phyloP scores from a whole-genome alignment of 2,113 vertebrate genomes.

The Oxyruncus cristatus region DNA sequence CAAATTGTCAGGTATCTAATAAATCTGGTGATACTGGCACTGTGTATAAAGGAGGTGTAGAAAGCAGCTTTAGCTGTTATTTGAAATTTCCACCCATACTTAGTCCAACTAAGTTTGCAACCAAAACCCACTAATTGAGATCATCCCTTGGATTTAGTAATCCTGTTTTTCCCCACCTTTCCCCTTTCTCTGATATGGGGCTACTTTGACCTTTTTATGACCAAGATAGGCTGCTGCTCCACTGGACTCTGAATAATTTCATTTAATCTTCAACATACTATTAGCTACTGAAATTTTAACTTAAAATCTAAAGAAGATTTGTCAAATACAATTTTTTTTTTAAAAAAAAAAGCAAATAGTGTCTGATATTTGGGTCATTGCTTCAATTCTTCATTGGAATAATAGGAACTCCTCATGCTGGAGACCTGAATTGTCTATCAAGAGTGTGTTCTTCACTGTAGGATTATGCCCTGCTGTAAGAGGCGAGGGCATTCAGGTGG shows the following conservation, averaged over 20 bases:
- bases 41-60: neutral
- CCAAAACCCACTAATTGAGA: neutral
- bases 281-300: neutral
- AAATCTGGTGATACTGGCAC: neutral
- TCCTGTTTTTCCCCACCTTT: neutral
- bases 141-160: neutral
- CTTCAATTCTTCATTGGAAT: neutral
- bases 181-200: neutral
- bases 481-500: neutral
- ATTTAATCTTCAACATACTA: neutral
- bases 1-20: neutral
- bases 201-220: neutral
- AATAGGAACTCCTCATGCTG: neutral
- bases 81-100: neutral
- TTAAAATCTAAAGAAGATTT: neutral
- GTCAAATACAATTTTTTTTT: neutral
- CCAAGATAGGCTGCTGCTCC: neutral
- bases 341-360: neutral
- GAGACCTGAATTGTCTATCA: neutral
- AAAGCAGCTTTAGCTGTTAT: neutral
- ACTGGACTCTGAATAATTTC: neutral
- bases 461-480: neutral
- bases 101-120: neutral
- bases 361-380: neutral
- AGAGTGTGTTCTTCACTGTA: neutral